phyloP scores from a whole-genome alignment of 2,888 invertebrate genomes.

The Drepana falcataria region DNA sequence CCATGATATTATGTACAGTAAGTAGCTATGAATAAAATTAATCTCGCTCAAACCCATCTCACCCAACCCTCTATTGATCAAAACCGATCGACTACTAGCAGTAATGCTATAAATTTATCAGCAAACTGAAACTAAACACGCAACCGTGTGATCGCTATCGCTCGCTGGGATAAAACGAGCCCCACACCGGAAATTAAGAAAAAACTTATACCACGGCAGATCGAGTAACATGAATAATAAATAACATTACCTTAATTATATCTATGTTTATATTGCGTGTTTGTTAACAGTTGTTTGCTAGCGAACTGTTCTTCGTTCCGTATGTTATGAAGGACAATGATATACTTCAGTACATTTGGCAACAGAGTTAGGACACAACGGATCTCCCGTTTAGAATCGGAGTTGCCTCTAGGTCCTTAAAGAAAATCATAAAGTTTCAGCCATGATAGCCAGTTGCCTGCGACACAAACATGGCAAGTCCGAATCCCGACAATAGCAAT shows the following conservation, averaged over 20 bases:
- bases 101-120: constrained; percentile 20
- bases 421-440: too few species aligned
- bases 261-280: neutral
- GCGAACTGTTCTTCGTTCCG: too few species aligned
- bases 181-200: constrained; percentile 27
- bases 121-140: constrained; percentile 48
- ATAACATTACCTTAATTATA: neutral
- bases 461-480: too few species aligned
- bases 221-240: neutral
- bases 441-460: too few species aligned
- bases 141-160: constrained; percentile 57
- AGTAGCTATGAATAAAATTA: neutral
- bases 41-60: neutral
- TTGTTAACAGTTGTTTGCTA: neutral
- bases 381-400: too few species aligned
- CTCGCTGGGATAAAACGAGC: constrained; percentile 42
- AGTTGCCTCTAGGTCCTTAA: too few species aligned
- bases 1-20: too few species aligned
- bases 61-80: neutral
- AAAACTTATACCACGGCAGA: constrained; percentile 12
- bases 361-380: too few species aligned
- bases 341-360: too few species aligned
- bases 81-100: constrained; percentile 7
- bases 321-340: too few species aligned
- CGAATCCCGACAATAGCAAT: too few species aligned